Evolutionary conservation across 2,797 vertebrate species (phyloP).

Genomic region (Somateria mollissima): DNA sequence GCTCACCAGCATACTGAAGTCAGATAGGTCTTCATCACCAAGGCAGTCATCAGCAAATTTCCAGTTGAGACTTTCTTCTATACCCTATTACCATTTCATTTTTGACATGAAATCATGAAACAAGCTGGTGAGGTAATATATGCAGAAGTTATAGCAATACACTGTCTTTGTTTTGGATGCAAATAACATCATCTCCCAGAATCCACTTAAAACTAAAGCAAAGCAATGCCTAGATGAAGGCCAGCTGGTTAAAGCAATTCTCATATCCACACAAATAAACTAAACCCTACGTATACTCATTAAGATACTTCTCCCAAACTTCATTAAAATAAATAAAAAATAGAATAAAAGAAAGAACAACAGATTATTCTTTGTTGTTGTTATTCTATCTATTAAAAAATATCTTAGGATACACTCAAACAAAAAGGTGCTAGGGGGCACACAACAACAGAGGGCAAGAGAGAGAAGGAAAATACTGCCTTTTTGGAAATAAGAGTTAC

Average conservation of each 20-base stretch:
- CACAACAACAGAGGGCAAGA: not conserved
- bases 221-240: slow-evolving; percentile 2
- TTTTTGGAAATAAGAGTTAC: not conserved
- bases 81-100: not conserved
- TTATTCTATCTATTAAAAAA: not conserved
- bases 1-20: not conserved
- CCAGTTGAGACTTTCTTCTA: not conserved
- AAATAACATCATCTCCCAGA: not conserved
- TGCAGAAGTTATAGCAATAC: not conserved
- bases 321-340: not conserved
- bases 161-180: not conserved
- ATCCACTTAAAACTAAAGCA: not conserved
- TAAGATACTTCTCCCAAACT: not conserved
- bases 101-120: not conserved
- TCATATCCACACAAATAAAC: slow-evolving; percentile 7
- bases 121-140: not conserved
- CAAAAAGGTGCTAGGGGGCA: not conserved
- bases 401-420: not conserved
- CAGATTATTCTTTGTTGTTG: not conserved
- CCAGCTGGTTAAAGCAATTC: slow-evolving; percentile 28
- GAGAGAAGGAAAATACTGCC: not conserved
- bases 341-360: not conserved
- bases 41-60: not conserved
- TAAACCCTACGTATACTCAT: not conserved
- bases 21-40: not conserved